Evolutionary conservation across 1,140 invertebrate genomes (phyloP).

Genomic region (Saccostrea glomerata): DNA sequence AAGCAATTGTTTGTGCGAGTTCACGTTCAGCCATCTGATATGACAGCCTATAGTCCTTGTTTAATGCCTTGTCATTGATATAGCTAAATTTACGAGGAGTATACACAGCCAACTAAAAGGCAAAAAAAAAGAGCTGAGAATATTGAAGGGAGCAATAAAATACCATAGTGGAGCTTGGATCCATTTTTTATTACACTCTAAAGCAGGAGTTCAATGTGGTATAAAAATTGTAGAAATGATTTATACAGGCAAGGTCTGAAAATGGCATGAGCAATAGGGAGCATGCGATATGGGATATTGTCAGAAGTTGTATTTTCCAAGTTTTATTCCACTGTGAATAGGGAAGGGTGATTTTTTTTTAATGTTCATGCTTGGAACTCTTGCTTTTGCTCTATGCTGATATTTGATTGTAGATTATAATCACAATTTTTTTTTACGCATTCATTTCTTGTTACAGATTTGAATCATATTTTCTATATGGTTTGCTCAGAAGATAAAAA

Average conservation of each 20-base stretch:
- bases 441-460: slow-evolving; percentile 2
- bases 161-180: not conserved
- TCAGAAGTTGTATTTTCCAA: not conserved
- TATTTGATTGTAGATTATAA: not conserved
- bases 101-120: not conserved
- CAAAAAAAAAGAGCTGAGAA: not conserved
- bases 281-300: not conserved
- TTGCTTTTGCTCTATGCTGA: not conserved
- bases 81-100: slow-evolving; percentile 16
- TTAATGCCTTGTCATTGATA: slow-evolving; percentile 25
- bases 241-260: slow-evolving; percentile 7
- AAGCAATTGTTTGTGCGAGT: slow-evolving; percentile 20
- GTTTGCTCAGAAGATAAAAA: not conserved
- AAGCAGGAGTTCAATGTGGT: slow-evolving; percentile 28
- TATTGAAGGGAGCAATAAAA: slow-evolving; percentile 1
- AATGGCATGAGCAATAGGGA: not conserved
- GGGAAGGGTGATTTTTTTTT: not conserved
- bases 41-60: not conserved
- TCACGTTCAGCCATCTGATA: not conserved
- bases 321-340: not conserved
- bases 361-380: not conserved
- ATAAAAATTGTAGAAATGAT: slow-evolving; percentile 15
- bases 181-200: not conserved
- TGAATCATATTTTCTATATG: slow-evolving; percentile 14
- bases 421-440: not conserved